phyloP scores from a whole-genome alignment of 2,113 vertebrate species.

The Seriola dumerili region DNA sequence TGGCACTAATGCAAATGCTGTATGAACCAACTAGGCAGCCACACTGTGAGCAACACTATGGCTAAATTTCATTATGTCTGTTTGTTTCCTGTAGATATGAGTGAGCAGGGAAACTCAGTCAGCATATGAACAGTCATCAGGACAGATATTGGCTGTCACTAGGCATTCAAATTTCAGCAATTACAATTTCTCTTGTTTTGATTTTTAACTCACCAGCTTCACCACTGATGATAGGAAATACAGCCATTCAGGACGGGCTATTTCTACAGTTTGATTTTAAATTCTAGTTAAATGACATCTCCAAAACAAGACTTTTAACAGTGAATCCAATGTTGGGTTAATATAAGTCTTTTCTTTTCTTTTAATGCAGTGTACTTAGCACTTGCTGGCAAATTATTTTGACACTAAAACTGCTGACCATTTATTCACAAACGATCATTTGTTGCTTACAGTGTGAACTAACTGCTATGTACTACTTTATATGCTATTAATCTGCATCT shows the following conservation, averaged over 20 bases:
- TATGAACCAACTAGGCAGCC: conserved; percentile 4
- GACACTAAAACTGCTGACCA: neutral
- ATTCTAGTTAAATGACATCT: neutral
- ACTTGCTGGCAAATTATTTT: no score
- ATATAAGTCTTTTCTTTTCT: no score
- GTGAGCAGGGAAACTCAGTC: neutral
- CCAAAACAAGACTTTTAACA: neutral
- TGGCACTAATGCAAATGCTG: conserved; percentile 5
- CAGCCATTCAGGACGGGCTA: neutral
- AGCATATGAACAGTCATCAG: neutral
- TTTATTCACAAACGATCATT: neutral
- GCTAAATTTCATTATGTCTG: neutral
- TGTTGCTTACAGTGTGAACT: conserved; percentile 36
- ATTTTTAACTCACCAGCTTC: neutral
- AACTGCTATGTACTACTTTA: neutral
- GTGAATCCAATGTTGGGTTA: neutral
- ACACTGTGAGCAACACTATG: conserved; percentile 30
- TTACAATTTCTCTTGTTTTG: neutral
- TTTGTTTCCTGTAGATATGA: neutral
- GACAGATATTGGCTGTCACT: neutral
- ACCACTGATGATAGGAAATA: neutral
- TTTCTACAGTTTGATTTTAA: neutral
- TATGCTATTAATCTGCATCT: conserved; percentile 12
- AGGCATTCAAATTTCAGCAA: neutral
- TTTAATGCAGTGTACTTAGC: no score